Percentiles rank a stretch among this genome's conserved stretches.
phyloP scores from a whole-genome alignment of 2,797 vertebrate species.

The Apogon hyalosoma region DNA sequence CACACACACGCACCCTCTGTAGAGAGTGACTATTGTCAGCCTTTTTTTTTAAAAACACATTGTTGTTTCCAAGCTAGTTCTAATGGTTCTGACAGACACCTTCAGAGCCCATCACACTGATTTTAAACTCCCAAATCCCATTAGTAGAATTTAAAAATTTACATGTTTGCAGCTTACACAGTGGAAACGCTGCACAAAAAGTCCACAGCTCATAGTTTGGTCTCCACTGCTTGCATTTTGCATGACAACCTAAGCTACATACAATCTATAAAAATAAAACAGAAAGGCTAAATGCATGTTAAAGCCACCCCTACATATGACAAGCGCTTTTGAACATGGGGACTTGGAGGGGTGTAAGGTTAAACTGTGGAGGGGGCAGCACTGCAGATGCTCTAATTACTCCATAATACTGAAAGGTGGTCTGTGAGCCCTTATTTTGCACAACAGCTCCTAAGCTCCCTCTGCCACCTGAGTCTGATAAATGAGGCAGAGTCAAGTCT shows the following conservation, averaged over 20 bases:
- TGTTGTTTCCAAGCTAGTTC: slow-evolving; percentile 56
- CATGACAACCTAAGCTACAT: slow-evolving; percentile 42
- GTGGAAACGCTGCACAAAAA: slow-evolving; percentile 48
- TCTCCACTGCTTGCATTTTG: slow-evolving; percentile 55
- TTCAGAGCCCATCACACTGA: slow-evolving; percentile 37
- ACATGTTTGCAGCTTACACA: slow-evolving; percentile 60
- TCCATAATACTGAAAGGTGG: slow-evolving; percentile 51
- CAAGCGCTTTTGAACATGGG: slow-evolving; percentile 21
- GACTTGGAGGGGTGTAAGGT: slow-evolving; percentile 15
- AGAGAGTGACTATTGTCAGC: slow-evolving; percentile 66
- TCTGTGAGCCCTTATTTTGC: slow-evolving; percentile 53
- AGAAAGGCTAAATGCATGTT: slow-evolving; percentile 14
- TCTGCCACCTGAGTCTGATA: slow-evolving; percentile 68
- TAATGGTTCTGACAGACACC: slow-evolving; percentile 54
- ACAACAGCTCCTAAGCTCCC: slow-evolving; percentile 49
- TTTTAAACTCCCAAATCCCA: slow-evolving; percentile 59
- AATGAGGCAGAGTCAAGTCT: slow-evolving; percentile 73
- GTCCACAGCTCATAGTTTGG: slow-evolving; percentile 31
- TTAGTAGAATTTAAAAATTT: slow-evolving; percentile 71
- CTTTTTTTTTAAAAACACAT: slow-evolving; percentile 9
- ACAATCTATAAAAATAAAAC: slow-evolving; percentile 40
- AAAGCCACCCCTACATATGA: slow-evolving; percentile 29
- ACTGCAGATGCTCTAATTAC: slow-evolving; percentile 45
- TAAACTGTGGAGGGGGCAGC: slow-evolving; percentile 25
- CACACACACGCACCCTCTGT: background rate